A percentile compares a stretch with the other conserved stretches of the same genome.
Evolutionary conservation across 2,888 invertebrate species (phyloP).

Genomic region (Acrobasis repandana): DNA sequence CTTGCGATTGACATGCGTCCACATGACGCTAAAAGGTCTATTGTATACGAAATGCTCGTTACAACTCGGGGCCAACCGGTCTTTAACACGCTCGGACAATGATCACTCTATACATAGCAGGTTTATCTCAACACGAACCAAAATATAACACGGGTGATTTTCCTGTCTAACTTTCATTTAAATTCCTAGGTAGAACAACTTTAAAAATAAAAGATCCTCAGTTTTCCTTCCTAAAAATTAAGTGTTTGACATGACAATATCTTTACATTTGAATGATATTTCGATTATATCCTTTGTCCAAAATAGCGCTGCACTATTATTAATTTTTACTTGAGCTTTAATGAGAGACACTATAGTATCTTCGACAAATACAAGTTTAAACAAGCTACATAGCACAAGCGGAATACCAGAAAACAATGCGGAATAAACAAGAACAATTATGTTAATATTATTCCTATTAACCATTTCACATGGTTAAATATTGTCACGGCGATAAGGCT

Average conservation of each 20-base stretch:
- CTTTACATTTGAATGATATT: no score
- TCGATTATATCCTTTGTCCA: no score
- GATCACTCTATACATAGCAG: constrained; percentile 77
- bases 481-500: constrained; percentile 72
- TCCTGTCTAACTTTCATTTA: no score
- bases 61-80: constrained; percentile 71
- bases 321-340: no score
- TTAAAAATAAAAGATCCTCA: no score
- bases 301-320: no score
- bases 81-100: constrained; percentile 79
- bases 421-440: constrained; percentile 56
- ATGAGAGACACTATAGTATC: no score
- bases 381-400: not conserved
- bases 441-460: constrained; percentile 68
- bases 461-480: constrained; percentile 65
- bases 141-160: constrained; percentile 30
- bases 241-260: no score
- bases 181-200: no score
- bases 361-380: not conserved
- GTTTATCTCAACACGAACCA: constrained; percentile 53
- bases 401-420: constrained; percentile 15
- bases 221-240: no score
- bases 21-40: constrained; percentile 82
- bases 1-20: constrained; percentile 75
- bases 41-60: constrained; percentile 81